Evolutionary conservation across 2,113 vertebrate species (phyloP), one percentile per base, ranked within the genome.

Genomic region (Dipodomys ordii): DNA sequence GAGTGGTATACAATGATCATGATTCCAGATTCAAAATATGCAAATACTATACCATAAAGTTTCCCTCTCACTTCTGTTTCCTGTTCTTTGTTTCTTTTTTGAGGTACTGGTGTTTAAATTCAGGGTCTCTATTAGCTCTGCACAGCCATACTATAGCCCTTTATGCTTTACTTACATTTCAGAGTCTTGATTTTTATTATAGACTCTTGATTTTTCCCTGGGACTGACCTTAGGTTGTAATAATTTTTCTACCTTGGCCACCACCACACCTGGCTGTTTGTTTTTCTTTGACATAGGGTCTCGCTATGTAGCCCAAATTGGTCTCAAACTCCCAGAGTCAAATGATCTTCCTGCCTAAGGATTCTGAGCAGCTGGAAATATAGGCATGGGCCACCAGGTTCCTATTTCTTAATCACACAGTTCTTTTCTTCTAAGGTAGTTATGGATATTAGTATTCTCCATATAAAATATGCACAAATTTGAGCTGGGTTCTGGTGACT

Each of bases 11-110:
- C 0, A 60, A 1, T 87, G 65, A 53, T 62, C 19, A n/a, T 83
- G 57, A 91, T 81, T 90, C 49, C 82, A 88, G 68, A 46, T 93
- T 90, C n/a, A 85, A 53, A 91, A 79, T 35, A 72, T n/a, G 3
- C 35, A 82, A 92, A 90, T 22, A 46, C 27, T 83, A 35, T 2
- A 73, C 57, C 62, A 77, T 53, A 53, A 83, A 44, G 1, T 62
- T 25, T 44, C 22, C 25, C 28, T 16, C 23, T 32, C 6, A 11
- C 32, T 65, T 28, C 53, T 73, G 53, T 53, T 77, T 32, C 65
- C 67, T 46, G 39, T 39, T 39, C 39, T 39, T 39, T 39, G 39
- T 39, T 39, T 39, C 39, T 46, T 15, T 77, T 28, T 15, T 30
- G 4, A 16, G 20, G 60, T 62, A 62, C 60, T 62, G 60, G 60